Evolutionary conservation across 2,113 vertebrate species (phyloP), one percentile per base, ranked within the genome.

Genomic region (Rattus rattus): DNA sequence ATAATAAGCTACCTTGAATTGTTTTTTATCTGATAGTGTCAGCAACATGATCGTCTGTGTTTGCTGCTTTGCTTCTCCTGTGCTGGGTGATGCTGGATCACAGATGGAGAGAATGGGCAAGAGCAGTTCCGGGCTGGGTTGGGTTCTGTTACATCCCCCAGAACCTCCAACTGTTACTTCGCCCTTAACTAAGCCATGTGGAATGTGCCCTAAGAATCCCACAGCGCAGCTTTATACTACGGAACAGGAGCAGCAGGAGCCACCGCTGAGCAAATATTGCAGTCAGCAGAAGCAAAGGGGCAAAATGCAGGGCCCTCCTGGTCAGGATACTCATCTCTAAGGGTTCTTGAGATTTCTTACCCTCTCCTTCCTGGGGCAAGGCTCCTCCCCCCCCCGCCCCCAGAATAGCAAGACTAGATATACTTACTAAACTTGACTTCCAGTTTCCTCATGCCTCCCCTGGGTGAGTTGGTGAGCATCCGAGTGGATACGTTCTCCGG

Each of bases 341-440:
- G 4, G n/a, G 17, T 73, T 88, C 77, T 73, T 65, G 67, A n/a
- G 79, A 92, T 90, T 9, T 83, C 2, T 61, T 19, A 75, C 13
- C 49, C 36, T 70, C 63, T 11, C 67, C 52, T 91, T 87, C 52
- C 43, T 28, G 59, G 49, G 36, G 5, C 24, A 81, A 67, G 24
- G 0, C 39, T 54, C 16, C 61, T 26, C 5, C 36, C 49, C 80
- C 67, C 43, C 16, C 61, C 33, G 3, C 36, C 49, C 80, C 54
- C 22, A 76, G 28, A 85, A 26, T 43, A 77, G 22, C n/a, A 52
- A 33, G 7, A 75, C 14, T 8, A 72, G 43, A 77, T 36, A 88
- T 33, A 83, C 49, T 96, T 61, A 80, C 24, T 81, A 20, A 65
- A 79, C 72, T 94, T 90, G 72, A 94, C 75, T 81, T 94, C n/a